Base-by-base conservation (phyloP, 2,797 vertebrate genomes). In the Poeciliopsis gracilis region DNA sequence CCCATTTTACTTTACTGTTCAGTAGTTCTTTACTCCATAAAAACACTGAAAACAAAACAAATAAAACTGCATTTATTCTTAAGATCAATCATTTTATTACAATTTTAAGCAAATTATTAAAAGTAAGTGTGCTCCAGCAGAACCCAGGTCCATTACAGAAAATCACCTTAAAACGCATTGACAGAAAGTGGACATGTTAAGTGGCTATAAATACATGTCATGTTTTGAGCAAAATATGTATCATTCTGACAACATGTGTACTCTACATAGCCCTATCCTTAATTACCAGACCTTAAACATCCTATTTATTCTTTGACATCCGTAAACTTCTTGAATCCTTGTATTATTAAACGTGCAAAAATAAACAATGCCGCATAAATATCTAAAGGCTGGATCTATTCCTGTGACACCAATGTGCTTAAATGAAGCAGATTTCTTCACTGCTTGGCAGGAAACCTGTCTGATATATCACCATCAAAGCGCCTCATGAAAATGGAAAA, bases 391-490 rank as follows among this genome's bases (percentile, higher is more conserved):
- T 47, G 77, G 69, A 63, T 77, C 16, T 79, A 63, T 78, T 82
- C 75, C 81, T 80, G 72, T 73, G 16, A 81, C 76, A 75, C 51
- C 77, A 77, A 7, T 75, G 59, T 49, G 66, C 47, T 80, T 83
- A 41, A 75, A 10, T 38, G n/a, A 70, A 72, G 74, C 55, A 55
- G 74, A 75, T 8, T 77, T 4, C 7, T 45, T 49, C 69, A 53
- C 8, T 25, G 30, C 53, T n/a, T 61, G 79, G 55, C 75, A 78
- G 47, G 61, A 61, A 82, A 55, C 41, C 20, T 43, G 78, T 20
- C 51, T 80, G 9, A 70, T 67, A 53, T 30, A 28, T 55, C 18
- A 43, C 3, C 38, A 69, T 16, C 23, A 8, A 69, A 13, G 23
- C 9, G 36, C 23, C 18, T 66, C 61, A 38, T 66, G 33, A 3